phyloP scores from a whole-genome alignment of 1,140 invertebrate genomes.

The Cheumatopsyche charites region DNA sequence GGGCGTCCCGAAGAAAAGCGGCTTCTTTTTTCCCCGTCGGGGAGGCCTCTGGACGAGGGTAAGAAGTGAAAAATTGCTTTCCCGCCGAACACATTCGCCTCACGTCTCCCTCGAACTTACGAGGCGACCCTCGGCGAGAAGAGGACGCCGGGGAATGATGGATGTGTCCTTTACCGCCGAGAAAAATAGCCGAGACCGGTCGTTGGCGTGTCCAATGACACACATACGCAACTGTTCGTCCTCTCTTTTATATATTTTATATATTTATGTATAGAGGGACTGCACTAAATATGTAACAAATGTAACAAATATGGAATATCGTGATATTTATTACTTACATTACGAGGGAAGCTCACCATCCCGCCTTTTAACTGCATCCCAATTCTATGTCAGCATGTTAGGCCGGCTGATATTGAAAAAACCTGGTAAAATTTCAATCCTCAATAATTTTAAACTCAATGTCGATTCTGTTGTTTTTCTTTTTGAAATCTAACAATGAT shows the following conservation, averaged over 20 bases:
- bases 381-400: no score
- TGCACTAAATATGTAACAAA: no score
- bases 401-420: no score
- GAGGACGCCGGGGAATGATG: slow-evolving; percentile 26
- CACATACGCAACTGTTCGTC: slow-evolving; percentile 22
- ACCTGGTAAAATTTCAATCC: no score
- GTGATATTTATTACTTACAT: no score
- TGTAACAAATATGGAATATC: no score
- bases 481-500: no score
- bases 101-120: slow-evolving; percentile 21
- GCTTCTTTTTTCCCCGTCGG: slow-evolving; percentile 15
- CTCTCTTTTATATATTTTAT: slow-evolving; percentile 17
- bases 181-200: slow-evolving; percentile 40
- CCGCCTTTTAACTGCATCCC: no score
- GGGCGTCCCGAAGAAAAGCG: slow-evolving; percentile 9
- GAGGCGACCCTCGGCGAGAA: neutral
- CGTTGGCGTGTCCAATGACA: slow-evolving; percentile 34
- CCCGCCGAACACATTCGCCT: slow-evolving; percentile 42
- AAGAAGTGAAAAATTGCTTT: slow-evolving; percentile 45
- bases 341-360: no score
- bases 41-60: slow-evolving; percentile 31
- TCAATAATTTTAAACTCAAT: no score
- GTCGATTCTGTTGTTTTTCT: no score
- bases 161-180: slow-evolving; percentile 31
- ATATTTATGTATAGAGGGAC: no score